phyloP scores from a whole-genome alignment of 37 sponge, comb jelly and placozoan genomes.

The Oscarella lobularis region DNA sequence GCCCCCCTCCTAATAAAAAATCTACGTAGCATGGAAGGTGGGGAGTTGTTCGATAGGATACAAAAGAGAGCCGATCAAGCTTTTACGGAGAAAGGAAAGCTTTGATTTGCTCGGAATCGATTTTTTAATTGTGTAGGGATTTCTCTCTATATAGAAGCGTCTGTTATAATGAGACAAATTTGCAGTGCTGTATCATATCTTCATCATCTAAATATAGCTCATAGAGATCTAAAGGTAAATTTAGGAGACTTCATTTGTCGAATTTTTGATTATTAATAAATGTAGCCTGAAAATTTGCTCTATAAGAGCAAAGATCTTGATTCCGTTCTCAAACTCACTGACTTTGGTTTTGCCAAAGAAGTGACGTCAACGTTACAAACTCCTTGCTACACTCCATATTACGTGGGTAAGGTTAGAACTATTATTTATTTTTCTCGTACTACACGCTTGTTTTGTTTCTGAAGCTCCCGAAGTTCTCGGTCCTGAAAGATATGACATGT shows the following conservation, averaged over 20 bases:
- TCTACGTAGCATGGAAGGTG: slow-evolving; percentile 88
- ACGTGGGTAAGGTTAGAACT: slow-evolving; percentile 56
- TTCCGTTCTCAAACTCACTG: slow-evolving; percentile 73
- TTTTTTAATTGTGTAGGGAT: too few relatives aligned
- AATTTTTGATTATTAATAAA: background rate
- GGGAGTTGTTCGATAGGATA: slow-evolving; percentile 92
- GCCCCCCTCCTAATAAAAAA: background rate
- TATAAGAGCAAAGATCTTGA: slow-evolving; percentile 22
- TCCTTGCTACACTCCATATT: slow-evolving; percentile 93
- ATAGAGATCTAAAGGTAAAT: slow-evolving; percentile 84
- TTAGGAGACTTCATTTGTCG: background rate
- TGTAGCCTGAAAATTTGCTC: slow-evolving; percentile 80
- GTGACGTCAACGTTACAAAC: slow-evolving; percentile 60
- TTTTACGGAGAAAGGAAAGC: slow-evolving; percentile 79
- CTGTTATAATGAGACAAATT: slow-evolving; percentile 64
- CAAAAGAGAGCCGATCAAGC: slow-evolving; percentile 63
- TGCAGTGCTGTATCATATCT: slow-evolving; percentile 71
- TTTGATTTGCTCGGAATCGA: background rate
- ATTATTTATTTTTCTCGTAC: background rate
- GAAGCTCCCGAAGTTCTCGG: slow-evolving; percentile 95
- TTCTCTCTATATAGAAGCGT: slow-evolving; percentile 79
- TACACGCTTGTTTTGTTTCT: background rate
- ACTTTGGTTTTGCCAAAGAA: slow-evolving; percentile 96
- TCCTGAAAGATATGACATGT: slow-evolving; percentile 90
- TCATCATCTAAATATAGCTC: slow-evolving; percentile 78